Conservation (phyloP, 2,113 vertebrate genomes). For the Mormyrus iriodes region DNA sequence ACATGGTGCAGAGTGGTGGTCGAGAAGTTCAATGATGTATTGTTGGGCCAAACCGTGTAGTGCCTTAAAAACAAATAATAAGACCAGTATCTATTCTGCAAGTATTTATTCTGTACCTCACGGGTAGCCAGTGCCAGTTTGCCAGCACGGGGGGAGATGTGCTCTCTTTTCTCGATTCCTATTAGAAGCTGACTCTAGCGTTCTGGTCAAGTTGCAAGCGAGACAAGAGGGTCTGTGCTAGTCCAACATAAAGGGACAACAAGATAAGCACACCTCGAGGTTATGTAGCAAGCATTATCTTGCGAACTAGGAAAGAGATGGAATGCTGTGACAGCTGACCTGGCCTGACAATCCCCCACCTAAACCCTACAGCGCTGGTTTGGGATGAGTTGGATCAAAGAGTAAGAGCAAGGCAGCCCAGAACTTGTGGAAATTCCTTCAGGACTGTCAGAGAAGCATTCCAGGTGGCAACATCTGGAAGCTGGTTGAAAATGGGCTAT, state of each 20-base stretch:
- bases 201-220: not conserved
- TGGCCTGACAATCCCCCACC: not conserved
- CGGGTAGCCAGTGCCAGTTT: not conserved
- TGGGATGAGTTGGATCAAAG: not conserved
- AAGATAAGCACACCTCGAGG: not conserved
- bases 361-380: not conserved
- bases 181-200: not conserved
- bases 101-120: not conserved
- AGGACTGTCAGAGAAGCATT: not conserved
- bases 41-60: not conserved
- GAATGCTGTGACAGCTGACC: not conserved
- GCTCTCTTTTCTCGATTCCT: not conserved
- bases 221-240: not conserved
- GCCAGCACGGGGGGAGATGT: too few relatives aligned
- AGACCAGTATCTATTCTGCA: too few relatives aligned
- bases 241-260: not conserved
- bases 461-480: not conserved
- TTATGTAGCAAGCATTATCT: not conserved
- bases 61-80: too few relatives aligned
- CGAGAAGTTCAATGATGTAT: not conserved
- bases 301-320: not conserved
- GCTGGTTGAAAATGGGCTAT: not conserved
- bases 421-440: not conserved
- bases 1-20: not conserved
- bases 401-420: not conserved